A percentile compares a stretch with the other conserved stretches of the same genome.
Conservation (phyloP, 2,797 vertebrate genomes). For the Agapornis canus region DNA sequence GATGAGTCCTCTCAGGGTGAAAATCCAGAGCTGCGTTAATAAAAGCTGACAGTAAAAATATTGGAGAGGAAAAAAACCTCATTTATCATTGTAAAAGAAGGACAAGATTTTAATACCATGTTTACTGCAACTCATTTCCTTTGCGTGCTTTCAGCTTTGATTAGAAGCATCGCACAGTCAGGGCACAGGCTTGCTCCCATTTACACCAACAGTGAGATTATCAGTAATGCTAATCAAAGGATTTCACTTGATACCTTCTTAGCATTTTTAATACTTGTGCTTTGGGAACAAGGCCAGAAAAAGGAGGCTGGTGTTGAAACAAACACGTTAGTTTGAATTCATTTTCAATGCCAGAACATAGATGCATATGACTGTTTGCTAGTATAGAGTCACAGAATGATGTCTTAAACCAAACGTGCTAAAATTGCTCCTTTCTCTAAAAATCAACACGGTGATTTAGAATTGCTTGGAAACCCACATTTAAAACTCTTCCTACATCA, state of each 20-base stretch:
- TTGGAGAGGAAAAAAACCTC: neutral
- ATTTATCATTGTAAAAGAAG: neutral
- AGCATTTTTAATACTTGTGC: constrained; percentile 14
- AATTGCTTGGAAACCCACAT: neutral
- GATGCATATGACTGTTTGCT: neutral
- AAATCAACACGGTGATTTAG: neutral
- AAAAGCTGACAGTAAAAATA: neutral
- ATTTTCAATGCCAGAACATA: neutral
- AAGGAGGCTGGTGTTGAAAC: neutral
- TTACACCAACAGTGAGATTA: neutral
- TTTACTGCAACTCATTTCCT: constrained; percentile 12
- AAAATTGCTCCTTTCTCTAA: neutral
- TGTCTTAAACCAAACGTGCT: neutral
- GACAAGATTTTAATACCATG: neutral
- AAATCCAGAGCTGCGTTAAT: neutral
- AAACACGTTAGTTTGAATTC: neutral
- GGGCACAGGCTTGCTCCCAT: neutral
- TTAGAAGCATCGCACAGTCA: neutral
- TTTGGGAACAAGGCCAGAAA: neutral
- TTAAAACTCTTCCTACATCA: neutral
- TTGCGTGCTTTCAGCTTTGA: constrained; percentile 27
- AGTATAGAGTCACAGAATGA: neutral
- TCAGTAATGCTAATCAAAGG: neutral
- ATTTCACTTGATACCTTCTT: neutral
- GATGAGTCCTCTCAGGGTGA: neutral